Base-by-base conservation (phyloP, 2,888 invertebrate genomes). In the Acrobeloides nanus region DNA sequence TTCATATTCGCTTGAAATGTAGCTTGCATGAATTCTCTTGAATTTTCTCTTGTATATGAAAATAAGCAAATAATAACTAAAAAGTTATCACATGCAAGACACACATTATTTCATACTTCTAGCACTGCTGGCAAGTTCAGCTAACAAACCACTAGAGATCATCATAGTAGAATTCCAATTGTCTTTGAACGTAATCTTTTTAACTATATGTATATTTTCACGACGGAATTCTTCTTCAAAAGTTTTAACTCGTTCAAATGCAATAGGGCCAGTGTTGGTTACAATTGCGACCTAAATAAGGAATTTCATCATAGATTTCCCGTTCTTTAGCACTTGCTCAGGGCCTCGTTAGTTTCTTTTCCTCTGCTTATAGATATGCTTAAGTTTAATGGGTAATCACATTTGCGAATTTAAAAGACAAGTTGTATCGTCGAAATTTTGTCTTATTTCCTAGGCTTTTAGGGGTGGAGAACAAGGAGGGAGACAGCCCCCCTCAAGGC, bases 211-310 rank as follows among this genome's bases (percentile, higher is more conserved):
- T 4, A 67, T 51, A 20, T 58, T 57, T 38, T 59, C 34, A 18
- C 47, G 47, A 29, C 61, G 62, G 37, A 71, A 64, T 12, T 68
- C 68, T 31, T 71, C 71, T 33, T 71, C 71, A 42, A 71, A 71
- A 6, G 62, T 61, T 10, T 48, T 44, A 29, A 56, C 55, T 29
- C 71, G 48, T 38, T 71, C 71, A 35, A 62, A 72, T 4, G 71
- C 71, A 3, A 62, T 20, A 15, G 62, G 48, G n/a, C 71, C 71
- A n/a, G 64, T 66, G 45, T 66, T 72, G 3, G 68, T 66, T 24
- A 56, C 68, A n/a, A 70, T 58, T 6, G 66, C 66, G 35, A 64
- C 57, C 45, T 57, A n/a, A n/a, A n/a, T n/a, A n/a, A n/a, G n/a
- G n/a, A n/a, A n/a, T n/a, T n/a, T n/a, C n/a, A n/a, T n/a, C n/a